These are phyloP conservation scores for Sebastolobus alascanus DNA, from an alignment of 2,797 vertebrate species.

Conservation along the genomic window DNA sequence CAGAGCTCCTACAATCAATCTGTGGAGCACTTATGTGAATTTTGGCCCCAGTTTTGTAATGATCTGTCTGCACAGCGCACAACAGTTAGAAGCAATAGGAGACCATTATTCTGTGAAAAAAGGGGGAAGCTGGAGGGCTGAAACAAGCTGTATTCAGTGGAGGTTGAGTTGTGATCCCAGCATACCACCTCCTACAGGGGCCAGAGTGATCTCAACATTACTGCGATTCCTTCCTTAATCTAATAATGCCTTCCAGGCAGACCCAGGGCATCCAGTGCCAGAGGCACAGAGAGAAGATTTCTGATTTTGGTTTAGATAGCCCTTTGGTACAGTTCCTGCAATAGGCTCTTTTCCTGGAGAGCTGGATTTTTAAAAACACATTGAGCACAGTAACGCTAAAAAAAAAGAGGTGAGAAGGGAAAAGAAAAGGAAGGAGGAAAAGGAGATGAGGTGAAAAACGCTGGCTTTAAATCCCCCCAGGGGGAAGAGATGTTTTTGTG, in stretches of 20 bases:
- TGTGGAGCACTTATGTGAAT: neutral
- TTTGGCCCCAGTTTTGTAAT: constrained; percentile 7
- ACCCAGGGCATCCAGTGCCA: constrained; percentile 30
- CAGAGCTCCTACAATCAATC: constrained; percentile 2
- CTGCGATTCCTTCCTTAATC: constrained; percentile 32
- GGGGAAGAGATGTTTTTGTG: constrained; percentile 51
- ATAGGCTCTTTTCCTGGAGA: constrained; percentile 16
- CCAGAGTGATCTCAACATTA: constrained; percentile 38
- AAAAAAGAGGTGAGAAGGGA: constrained; percentile 5
- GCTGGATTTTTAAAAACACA: constrained; percentile 20
- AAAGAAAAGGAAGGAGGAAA: neutral
- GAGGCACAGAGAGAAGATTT: constrained; percentile 24
- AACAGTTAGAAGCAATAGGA: constrained; percentile 12
- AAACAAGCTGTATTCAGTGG: constrained; percentile 18
- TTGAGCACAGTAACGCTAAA: neutral
- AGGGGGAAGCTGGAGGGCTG: constrained; percentile 32
- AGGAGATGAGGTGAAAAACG: constrained; percentile 26
- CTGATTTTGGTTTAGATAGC: constrained; percentile 32
- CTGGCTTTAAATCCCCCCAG: constrained; percentile 18
- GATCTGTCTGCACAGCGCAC: constrained; percentile 5
- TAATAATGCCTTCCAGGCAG: constrained; percentile 52
- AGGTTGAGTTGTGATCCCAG: constrained; percentile 35
- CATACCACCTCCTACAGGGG: constrained; percentile 25
- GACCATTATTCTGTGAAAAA: constrained; percentile 20
- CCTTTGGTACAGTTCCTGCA: constrained; percentile 11